Evolutionary conservation across 2,888 invertebrate genomes (phyloP), one percentile per base, ranked within the genome.

Genomic region (Hypena proboscidalis): DNA sequence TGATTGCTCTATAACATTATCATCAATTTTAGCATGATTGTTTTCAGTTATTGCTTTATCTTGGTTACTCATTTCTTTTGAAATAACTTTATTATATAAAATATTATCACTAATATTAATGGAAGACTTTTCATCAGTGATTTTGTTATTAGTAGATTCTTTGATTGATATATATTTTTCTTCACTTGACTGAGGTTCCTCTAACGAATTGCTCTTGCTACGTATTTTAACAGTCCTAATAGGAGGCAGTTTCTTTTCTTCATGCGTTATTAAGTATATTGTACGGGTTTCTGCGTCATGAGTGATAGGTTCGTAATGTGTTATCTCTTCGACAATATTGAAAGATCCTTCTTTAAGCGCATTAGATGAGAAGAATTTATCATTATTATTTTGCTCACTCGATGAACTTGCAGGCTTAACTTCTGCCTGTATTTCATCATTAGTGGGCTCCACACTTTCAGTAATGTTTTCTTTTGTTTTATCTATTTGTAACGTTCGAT

Each of bases 191-290:
- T 59, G 47, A 32, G 74, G 45, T 54, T 82, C 83, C 56, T 87
- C 87, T 43, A 82, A 61, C 3, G 82, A 93, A 89, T 86, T 94
- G 84, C 91, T 94, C 89, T 91, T 94, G 91, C 83, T 94, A 69
- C 79, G 94, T 13, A 90, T 75, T 77, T 90, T 90, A 0, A 90
- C 84, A 11, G 89, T 90, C 51, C 90, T 90, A 27, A 94, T 92
- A 6, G 95, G 94, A 47, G 93, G 93, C 69, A 93, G 83, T 80
- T 92, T 92, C 58, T 94, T 92, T 81, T 95, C 94, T 80, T 95
- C 95, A 47, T 95, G 95, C 3, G 95, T 95, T 54, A 95, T 95
- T 26, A 95, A 80, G 42, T 94, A 93, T 59, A 95, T 92, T 36
- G 85, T 91, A 41, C 82, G 83, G 9, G 91, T 92, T 68, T 87